Conservation (phyloP, 2,113 vertebrate genomes). For the Crotalus tigris region DNA sequence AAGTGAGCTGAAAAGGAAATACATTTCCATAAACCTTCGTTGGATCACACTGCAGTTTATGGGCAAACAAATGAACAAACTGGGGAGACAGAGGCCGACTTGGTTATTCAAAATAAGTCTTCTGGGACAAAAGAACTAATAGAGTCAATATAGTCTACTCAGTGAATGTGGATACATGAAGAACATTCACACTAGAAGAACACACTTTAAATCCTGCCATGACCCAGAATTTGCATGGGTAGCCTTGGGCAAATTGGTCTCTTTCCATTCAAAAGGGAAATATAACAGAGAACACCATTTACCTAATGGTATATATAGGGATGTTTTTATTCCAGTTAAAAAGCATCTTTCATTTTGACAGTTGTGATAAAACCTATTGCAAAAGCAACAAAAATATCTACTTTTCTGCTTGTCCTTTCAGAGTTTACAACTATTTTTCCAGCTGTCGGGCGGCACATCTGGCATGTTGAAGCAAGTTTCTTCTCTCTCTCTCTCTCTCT, state of each 20-base stretch:
- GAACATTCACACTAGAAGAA: background rate
- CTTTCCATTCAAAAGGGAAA: background rate
- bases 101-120: background rate
- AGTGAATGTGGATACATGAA: background rate
- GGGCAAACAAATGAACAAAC: background rate
- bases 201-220: background rate
- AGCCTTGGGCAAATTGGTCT: background rate
- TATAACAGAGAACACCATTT: background rate
- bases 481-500: background rate
- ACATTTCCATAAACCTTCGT: background rate
- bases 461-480: background rate
- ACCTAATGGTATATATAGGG: background rate
- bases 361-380: background rate
- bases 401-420: background rate
- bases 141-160: background rate
- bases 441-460: background rate
- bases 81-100: background rate
- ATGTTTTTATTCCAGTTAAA: background rate
- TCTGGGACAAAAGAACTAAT: background rate
- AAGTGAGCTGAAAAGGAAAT: background rate
- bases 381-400: background rate
- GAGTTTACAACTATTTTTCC: background rate
- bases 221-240: background rate
- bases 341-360: background rate
- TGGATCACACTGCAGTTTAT: background rate